Base-by-base conservation (phyloP, 2,888 invertebrate genomes). In the Chironomus riparius region DNA sequence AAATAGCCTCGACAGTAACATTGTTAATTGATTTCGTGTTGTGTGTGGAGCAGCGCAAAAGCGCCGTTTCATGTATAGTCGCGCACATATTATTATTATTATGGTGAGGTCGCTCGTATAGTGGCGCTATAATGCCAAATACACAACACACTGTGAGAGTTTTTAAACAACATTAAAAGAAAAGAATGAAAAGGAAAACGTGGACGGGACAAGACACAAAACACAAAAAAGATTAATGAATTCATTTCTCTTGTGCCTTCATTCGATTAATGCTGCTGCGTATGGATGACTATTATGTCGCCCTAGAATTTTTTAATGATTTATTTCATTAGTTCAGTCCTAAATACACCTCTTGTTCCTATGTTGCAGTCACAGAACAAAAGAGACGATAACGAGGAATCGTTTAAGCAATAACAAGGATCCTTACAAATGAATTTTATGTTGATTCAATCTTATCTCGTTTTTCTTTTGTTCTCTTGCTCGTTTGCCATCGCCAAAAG, bases 11-110 rank as follows among this genome's bases (percentile, higher is more conserved):
- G 74, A 74, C 76, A 76, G 76, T 76, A 69, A 76, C 76, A 76
- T 69, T 76, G 76, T 76, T 76, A 76, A 76, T 76, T 76, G 76
- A 76, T 76, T 76, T 76, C 76, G 74, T 74, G 74, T 74, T 74
- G 74, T 22, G 74, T 65, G 65, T 68, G 74, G 22, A 68, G 71
- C 47, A 21, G 47, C 21, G 71, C 62, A 74, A 68, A 74, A 65
- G 74, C 74, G 74, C 74, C 74, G 74, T 72, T 72, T 50, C 72
- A 72, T 73, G 73, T 73, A 62, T 62, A 21, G 62, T 73, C 68
- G 28, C 47, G 15, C 15, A 56, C 56, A 56, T 18, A 56, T 56
- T 56, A 38, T 38, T 56, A 38, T 38, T 38, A 56, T 56, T 56
- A 74, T 74, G 61, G 72, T 62, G 71, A 71, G 62, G 71, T 71